Conservation (phyloP, 1,140 invertebrate species). For the Brachionus calyciflorus region DNA sequence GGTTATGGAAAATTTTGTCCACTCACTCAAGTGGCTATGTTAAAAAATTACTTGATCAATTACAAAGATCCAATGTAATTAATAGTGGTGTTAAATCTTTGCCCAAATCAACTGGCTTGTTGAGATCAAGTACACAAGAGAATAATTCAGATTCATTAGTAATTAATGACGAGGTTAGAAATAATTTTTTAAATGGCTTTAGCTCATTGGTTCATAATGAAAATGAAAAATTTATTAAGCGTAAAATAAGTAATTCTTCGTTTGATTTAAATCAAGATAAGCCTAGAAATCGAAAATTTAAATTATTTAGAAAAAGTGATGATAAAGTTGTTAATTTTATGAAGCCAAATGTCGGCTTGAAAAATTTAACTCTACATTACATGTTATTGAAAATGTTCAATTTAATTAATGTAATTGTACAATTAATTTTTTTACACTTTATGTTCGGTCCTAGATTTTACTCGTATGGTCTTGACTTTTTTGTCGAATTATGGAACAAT, state of each 20-base stretch:
- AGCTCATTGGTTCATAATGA: neutral
- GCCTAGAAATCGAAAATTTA: too few species aligned
- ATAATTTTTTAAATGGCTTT: neutral
- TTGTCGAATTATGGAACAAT: constrained; percentile 4
- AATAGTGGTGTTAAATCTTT: neutral
- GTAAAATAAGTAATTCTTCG: neutral
- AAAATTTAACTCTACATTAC: constrained; percentile 29
- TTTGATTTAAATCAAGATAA: too few species aligned
- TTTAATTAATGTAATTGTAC: constrained; percentile 17
- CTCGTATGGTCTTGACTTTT: constrained; percentile 33
- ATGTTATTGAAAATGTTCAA: constrained; percentile 27
- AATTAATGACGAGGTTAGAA: neutral
- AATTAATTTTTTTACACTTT: neutral
- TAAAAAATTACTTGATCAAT: constrained; percentile 35
- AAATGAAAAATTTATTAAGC: constrained; percentile 8
- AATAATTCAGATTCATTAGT: neutral
- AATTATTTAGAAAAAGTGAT: too few species aligned
- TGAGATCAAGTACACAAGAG: neutral
- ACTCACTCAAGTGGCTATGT: constrained; percentile 1
- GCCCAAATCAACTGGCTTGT: neutral
- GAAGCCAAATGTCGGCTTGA: neutral
- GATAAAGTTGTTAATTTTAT: constrained; percentile 32
- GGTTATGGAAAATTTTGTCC: constrained; percentile 51
- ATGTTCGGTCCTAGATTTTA: constrained; percentile 37
- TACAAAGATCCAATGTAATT: constrained; percentile 24